Conservation (phyloP, 2,113 vertebrate species). For the Xyliphius kryptos region DNA sequence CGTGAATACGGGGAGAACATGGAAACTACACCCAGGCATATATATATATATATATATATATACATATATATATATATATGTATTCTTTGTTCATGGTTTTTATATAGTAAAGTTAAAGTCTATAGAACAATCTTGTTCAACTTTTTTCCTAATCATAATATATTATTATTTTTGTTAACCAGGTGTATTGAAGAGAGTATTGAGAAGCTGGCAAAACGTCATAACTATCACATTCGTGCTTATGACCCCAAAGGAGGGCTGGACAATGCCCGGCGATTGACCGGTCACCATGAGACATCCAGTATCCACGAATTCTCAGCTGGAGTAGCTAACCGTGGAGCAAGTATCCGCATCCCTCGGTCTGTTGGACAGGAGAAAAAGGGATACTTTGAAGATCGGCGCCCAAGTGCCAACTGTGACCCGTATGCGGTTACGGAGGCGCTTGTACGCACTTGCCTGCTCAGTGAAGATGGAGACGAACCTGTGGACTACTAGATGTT, state of each 20-base stretch:
- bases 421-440: conserved; percentile 86
- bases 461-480: conserved; percentile 80
- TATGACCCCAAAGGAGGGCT: conserved; percentile 91
- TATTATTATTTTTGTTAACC: neutral
- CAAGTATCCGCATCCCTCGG: conserved; percentile 91
- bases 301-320: conserved; percentile 90
- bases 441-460: conserved; percentile 82
- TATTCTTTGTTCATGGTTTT: no score
- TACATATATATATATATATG: no score
- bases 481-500: conserved; percentile 75
- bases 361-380: conserved; percentile 80
- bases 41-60: no score
- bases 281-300: conserved; percentile 84
- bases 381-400: conserved; percentile 93
- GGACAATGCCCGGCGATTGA: conserved; percentile 87
- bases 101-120: no score
- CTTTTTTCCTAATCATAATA: no score
- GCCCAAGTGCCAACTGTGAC: conserved; percentile 90
- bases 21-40: no score
- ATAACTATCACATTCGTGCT: conserved; percentile 85
- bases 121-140: no score
- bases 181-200: conserved; percentile 88
- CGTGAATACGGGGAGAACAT: no score
- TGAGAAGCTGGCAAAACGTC: conserved; percentile 78
- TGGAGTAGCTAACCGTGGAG: conserved; percentile 80